Evolutionary conservation across 1,140 invertebrate species (phyloP).

Genomic region (Acyrthosiphon pisum): DNA sequence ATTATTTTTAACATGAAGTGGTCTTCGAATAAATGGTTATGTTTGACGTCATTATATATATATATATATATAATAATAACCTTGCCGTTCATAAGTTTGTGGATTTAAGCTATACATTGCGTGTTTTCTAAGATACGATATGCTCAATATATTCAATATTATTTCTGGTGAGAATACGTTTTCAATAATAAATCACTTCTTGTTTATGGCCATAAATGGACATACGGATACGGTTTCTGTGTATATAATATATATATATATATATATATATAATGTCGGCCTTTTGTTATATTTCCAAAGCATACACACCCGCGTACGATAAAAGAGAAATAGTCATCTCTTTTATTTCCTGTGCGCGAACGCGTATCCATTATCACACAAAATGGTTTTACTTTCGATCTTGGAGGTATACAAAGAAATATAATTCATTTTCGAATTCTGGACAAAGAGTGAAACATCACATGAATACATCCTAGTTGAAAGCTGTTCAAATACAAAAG

Average conservation of each 20-base stretch:
- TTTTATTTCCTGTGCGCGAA: background rate
- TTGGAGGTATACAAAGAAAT: constrained; percentile 23
- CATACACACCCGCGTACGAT: background rate
- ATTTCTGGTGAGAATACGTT: constrained; percentile 6
- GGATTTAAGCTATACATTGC: background rate
- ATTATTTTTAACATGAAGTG: background rate
- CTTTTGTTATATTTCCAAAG: constrained; percentile 45
- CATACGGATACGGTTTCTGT: background rate
- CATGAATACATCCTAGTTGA: background rate
- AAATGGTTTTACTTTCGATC: constrained; percentile 37
- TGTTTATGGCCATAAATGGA: background rate
- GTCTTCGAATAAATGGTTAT: constrained; percentile 8
- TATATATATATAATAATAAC: background rate
- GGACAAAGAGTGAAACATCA: constrained; percentile 22
- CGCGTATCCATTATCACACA: constrained; percentile 8
- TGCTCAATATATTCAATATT: constrained; percentile 12
- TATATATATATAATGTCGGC: background rate
- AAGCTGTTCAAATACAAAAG: constrained; percentile 27
- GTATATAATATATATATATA: background rate
- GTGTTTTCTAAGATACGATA: constrained; percentile 22
- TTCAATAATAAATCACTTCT: constrained; percentile 24
- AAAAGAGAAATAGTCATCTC: constrained; percentile 44
- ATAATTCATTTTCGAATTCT: constrained; percentile 24
- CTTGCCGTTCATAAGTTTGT: background rate
- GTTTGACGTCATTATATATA: constrained; percentile 23